A percentile compares a stretch with the other conserved stretches of the same genome.
Conservation (phyloP, 2,797 vertebrate species). For the Crypturellus tataupa region DNA sequence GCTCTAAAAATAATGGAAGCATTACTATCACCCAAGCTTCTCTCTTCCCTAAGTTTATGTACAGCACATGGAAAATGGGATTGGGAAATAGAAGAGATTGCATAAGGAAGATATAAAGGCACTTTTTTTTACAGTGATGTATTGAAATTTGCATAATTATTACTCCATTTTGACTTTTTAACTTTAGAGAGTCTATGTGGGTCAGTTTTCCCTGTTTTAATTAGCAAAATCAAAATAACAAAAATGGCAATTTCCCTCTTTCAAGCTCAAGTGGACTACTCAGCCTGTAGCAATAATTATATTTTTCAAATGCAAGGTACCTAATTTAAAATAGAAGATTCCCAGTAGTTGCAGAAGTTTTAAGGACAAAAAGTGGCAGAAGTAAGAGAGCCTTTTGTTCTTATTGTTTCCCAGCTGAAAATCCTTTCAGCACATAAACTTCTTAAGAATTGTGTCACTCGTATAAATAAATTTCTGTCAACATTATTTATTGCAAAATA, state of each 20-base stretch:
- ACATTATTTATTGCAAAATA: conserved; percentile 73
- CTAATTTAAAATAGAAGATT: conserved; percentile 75
- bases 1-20: conserved; percentile 65
- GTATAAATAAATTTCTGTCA: conserved; percentile 69
- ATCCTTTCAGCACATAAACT: conserved; percentile 35
- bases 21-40: background rate
- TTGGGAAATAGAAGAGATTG: background rate
- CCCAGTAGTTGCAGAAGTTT: conserved; percentile 75
- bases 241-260: conserved; percentile 66
- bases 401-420: background rate
- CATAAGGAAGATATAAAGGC: conserved; percentile 35
- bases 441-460: background rate
- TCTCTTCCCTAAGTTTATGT: conserved; percentile 21
- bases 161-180: conserved; percentile 74
- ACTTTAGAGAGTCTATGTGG: conserved; percentile 69
- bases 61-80: background rate
- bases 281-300: conserved; percentile 79
- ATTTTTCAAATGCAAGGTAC: conserved; percentile 77
- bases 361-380: conserved; percentile 58
- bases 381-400: conserved; percentile 36
- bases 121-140: conserved; percentile 12
- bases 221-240: conserved; percentile 78
- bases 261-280: conserved; percentile 66
- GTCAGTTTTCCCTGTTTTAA: conserved; percentile 73
- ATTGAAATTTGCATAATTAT: conserved; percentile 71